Conservation (phyloP, 2,797 vertebrate genomes). For the Myripristis murdjan region DNA sequence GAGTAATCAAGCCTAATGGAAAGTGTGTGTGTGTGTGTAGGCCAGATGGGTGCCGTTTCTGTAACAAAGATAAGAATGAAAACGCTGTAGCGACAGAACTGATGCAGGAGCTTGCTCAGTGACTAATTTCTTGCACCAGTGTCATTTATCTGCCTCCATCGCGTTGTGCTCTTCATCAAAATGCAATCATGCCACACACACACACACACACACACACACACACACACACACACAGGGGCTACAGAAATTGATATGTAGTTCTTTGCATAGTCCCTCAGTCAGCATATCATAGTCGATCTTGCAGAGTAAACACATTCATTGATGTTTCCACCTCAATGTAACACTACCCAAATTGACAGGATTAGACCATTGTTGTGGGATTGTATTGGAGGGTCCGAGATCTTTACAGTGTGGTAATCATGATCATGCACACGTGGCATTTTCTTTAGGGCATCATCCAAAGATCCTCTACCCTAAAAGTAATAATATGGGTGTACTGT, state of each 20-base stretch:
- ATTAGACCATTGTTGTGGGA: not conserved
- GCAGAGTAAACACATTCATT: conserved; percentile 40
- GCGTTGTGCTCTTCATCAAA: conserved; percentile 36
- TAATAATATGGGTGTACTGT: too few relatives aligned
- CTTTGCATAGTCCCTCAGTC: conserved; percentile 51
- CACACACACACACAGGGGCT: conserved; percentile 10
- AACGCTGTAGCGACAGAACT: conserved; percentile 5
- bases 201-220: not conserved
- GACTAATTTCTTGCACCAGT: not conserved
- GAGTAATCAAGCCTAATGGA: conserved; percentile 45
- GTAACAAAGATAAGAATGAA: conserved; percentile 2
- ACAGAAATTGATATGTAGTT: conserved; percentile 25
- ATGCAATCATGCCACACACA: conserved; percentile 39
- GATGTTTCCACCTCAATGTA: conserved; percentile 23
- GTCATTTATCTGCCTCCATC: conserved; percentile 21
- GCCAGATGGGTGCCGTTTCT: conserved; percentile 12
- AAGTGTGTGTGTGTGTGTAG: conserved; percentile 5
- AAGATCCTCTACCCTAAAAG: not conserved
- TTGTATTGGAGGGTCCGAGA: not conserved
- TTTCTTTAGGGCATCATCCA: not conserved
- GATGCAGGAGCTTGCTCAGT: conserved; percentile 9
- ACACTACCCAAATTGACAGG: not conserved
- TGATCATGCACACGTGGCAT: not conserved
- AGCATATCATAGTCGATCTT: conserved; percentile 37
- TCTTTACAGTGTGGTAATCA: not conserved